A percentile compares a stretch with the other conserved stretches of the same genome.
These are phyloP conservation scores for Leucophenga maculata DNA, from an alignment of 2,888 invertebrate genomes.

Conservation along the genomic window DNA sequence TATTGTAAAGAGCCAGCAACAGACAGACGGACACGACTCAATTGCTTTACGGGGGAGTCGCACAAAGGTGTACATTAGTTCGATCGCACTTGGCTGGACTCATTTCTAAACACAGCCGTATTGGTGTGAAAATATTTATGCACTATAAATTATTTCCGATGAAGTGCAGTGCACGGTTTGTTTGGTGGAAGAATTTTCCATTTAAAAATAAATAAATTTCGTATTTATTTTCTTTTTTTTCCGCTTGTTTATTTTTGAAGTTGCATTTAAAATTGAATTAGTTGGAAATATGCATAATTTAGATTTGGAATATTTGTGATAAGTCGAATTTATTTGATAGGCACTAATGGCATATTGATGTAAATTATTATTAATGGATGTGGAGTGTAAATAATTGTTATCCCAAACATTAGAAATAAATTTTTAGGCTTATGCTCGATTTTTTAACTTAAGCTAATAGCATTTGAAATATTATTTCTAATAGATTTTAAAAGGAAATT, in stretches of 20 bases:
- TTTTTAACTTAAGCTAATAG: too few relatives aligned
- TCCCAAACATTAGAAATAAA: too few relatives aligned
- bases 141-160: constrained; percentile 13
- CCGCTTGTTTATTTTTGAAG: too few relatives aligned
- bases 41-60: background rate
- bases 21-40: background rate
- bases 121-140: constrained; percentile 14
- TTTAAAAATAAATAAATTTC: constrained; percentile 13
- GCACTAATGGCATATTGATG: constrained; percentile 7
- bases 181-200: background rate
- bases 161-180: background rate
- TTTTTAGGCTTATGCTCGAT: too few relatives aligned
- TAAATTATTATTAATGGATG: background rate
- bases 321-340: background rate
- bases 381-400: too few relatives aligned
- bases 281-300: constrained; percentile 14
- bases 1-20: background rate
- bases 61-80: background rate
- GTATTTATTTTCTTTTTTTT: background rate
- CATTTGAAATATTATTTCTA: too few relatives aligned
- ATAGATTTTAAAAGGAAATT: too few relatives aligned
- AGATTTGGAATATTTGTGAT: background rate
- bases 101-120: background rate
- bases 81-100: too few relatives aligned
- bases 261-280: constrained; percentile 9